Conservation (phyloP, 92 coral and sea anemone species). For the Epizoanthus rinbou region DNA sequence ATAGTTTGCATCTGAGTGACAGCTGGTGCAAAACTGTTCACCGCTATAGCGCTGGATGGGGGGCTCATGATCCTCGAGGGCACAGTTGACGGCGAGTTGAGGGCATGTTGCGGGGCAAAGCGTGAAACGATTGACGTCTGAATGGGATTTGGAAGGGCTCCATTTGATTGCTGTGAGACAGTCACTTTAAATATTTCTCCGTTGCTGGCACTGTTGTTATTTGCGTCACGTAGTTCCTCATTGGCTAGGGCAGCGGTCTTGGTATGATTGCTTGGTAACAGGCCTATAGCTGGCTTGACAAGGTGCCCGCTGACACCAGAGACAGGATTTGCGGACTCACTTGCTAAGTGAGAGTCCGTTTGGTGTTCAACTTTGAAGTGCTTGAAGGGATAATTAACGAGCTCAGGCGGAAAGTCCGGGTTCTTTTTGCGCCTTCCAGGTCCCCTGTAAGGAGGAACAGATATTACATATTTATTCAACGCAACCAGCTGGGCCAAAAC, state of each 20-base stretch:
- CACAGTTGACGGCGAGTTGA: not conserved
- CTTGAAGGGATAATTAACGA: constrained; percentile 82
- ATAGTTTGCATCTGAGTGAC: constrained; percentile 55
- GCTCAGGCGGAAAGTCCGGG: constrained; percentile 90
- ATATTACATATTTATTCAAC: no score
- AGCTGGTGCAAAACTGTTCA: constrained; percentile 46
- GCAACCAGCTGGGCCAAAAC: no score
- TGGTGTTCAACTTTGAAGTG: constrained; percentile 70
- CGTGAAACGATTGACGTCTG: constrained; percentile 25
- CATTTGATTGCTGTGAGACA: constrained; percentile 61
- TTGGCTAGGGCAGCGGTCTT: constrained; percentile 16
- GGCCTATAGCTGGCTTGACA: constrained; percentile 39
- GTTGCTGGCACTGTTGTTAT: constrained; percentile 60
- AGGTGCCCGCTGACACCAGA: constrained; percentile 36
- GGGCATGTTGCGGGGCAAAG: not conserved
- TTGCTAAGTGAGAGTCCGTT: constrained; percentile 38
- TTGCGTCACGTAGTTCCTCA: constrained; percentile 69
- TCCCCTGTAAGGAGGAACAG: constrained; percentile 52
- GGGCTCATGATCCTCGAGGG: constrained; percentile 57
- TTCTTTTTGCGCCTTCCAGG: constrained; percentile 91
- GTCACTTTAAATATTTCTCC: constrained; percentile 55
- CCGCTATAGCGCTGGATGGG: constrained; percentile 34
- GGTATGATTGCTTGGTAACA: constrained; percentile 35
- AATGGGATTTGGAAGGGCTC: constrained; percentile 39
- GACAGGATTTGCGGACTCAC: constrained; percentile 24